phyloP scores from a whole-genome alignment of 2,797 vertebrate species.

The Amblyraja radiata region DNA sequence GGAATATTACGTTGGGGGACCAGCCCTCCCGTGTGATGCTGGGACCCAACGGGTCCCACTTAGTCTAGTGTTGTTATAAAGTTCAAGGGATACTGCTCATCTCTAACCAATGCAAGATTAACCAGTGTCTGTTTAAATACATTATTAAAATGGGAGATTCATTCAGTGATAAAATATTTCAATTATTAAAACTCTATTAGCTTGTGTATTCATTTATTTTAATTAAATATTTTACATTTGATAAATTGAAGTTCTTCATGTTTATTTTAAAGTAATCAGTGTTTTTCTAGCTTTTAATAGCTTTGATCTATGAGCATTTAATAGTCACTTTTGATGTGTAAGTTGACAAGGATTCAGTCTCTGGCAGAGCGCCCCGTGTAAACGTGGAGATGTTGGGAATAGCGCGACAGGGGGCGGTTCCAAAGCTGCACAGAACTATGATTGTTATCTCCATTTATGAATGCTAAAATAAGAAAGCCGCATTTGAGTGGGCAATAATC shows the following conservation, averaged over 20 bases:
- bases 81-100: not conserved
- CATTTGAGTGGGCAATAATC: not conserved
- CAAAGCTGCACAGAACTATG: not conserved
- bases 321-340: too few species aligned
- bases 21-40: too few species aligned
- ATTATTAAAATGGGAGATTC: slow-evolving; percentile 8
- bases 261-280: slow-evolving; percentile 31
- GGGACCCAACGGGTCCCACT: too few species aligned
- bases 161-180: not conserved
- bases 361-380: too few species aligned
- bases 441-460: too few species aligned
- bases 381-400: not conserved
- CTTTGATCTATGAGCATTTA: not conserved
- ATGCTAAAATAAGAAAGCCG: not conserved
- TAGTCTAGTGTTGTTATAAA: too few species aligned
- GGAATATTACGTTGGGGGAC: too few species aligned
- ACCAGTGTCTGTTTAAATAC: not conserved
- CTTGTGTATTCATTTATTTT: slow-evolving; percentile 18
- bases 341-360: not conserved
- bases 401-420: too few species aligned
- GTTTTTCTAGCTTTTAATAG: not conserved
- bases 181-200: slow-evolving; percentile 34
- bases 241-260: not conserved
- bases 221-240: slow-evolving; percentile 28
- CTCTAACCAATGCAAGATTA: not conserved